Percentiles rank a stretch among this genome's conserved stretches.
Conservation (phyloP, 2,113 vertebrate species). For the Mellivora capensis region DNA sequence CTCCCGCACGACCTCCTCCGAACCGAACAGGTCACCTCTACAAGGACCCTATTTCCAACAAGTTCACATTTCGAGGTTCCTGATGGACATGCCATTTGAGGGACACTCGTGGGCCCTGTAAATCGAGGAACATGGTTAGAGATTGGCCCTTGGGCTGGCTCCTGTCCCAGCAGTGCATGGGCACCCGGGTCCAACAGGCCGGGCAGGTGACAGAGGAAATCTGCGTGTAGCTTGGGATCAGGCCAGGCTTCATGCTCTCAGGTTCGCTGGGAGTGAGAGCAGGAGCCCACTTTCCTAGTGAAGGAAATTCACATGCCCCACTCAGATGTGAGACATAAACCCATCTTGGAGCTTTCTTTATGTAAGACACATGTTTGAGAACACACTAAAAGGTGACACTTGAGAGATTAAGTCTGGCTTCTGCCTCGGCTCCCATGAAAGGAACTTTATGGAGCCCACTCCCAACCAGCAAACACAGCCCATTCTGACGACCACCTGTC, state of each 20-base stretch:
- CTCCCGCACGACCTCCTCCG: not conserved
- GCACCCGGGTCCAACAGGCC: fast-evolving
- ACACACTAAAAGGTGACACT: fast-evolving
- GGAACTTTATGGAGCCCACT: fast-evolving
- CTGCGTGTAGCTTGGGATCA: fast-evolving
- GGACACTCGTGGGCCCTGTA: not conserved
- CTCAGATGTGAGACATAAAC: not conserved
- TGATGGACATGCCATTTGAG: not conserved
- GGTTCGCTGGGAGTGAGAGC: not conserved
- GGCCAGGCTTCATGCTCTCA: not conserved
- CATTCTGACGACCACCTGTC: fast-evolving
- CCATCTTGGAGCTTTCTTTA: not conserved
- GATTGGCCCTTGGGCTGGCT: fast-evolving
- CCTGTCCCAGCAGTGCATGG: not conserved
- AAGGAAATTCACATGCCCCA: not conserved
- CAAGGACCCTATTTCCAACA: not conserved
- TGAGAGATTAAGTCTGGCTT: fast-evolving
- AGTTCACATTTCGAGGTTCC: not conserved
- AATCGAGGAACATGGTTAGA: not conserved
- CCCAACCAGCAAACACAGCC: fast-evolving
- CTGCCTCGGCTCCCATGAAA: not conserved
- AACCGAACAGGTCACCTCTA: not conserved
- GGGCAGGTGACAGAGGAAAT: not conserved
- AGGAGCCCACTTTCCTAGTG: fast-evolving
- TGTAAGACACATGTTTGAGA: not conserved